A percentile compares a stretch with the other conserved stretches of the same genome.
phyloP scores from a whole-genome alignment of 2,797 vertebrate species.

The Spatula clypeata region DNA sequence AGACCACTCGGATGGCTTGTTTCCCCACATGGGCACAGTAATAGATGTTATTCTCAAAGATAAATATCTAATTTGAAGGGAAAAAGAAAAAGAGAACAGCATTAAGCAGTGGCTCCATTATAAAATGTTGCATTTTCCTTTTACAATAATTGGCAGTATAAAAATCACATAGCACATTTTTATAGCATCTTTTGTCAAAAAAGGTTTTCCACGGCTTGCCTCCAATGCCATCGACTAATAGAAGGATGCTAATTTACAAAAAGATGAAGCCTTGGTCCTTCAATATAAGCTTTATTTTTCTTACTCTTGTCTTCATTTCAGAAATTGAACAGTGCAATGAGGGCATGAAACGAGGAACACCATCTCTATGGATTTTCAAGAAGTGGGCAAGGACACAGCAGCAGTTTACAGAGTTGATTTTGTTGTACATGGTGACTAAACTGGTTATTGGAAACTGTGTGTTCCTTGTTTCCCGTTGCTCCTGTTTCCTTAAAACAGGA shows the following conservation, averaged over 20 bases:
- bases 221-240: conserved; percentile 1
- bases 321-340: background rate
- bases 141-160: background rate
- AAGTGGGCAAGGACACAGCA: background rate
- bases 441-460: background rate
- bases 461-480: background rate
- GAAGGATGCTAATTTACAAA: conserved; percentile 44
- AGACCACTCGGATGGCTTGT: conserved; percentile 94
- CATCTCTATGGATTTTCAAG: background rate
- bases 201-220: conserved; percentile 6
- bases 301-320: conserved; percentile 1
- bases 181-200: conserved; percentile 6
- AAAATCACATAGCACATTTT: conserved; percentile 39
- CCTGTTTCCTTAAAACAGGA: background rate
- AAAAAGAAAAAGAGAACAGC: conserved; percentile 44
- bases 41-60: conserved; percentile 99
- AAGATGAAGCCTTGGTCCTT: background rate
- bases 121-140: background rate
- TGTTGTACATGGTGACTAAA: background rate
- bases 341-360: background rate
- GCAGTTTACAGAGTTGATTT: background rate
- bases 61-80: conserved; percentile 90
- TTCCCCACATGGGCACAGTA: conserved; percentile 93
- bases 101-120: conserved; percentile 30
- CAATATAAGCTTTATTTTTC: conserved; percentile 9